These are phyloP conservation scores for Dynastes grantii DNA, from an alignment of 2,888 invertebrate genomes.

Conservation along the genomic window DNA sequence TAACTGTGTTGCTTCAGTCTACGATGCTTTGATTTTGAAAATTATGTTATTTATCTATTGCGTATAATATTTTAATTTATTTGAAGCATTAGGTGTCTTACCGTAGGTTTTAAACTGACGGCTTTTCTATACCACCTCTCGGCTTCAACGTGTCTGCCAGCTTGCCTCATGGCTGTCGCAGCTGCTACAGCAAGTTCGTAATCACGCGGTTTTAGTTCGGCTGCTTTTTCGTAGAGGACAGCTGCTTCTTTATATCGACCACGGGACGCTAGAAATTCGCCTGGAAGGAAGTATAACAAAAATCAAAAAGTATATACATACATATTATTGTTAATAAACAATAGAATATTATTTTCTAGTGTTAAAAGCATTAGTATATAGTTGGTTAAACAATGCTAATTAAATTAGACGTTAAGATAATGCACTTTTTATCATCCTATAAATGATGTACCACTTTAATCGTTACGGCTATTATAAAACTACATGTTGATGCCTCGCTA, in stretches of 20 bases:
- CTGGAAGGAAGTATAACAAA: constrained; percentile 71
- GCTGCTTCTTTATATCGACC: constrained; percentile 88
- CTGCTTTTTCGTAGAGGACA: constrained; percentile 84
- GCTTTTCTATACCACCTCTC: constrained; percentile 90
- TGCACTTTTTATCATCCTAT: too few species aligned
- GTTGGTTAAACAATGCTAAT: too few species aligned
- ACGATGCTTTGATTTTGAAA: too few species aligned
- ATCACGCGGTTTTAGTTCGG: constrained; percentile 84
- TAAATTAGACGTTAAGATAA: too few species aligned
- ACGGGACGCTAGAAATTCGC: constrained; percentile 89
- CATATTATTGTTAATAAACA: too few species aligned
- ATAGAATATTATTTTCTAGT: too few species aligned
- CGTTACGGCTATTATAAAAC: not conserved
- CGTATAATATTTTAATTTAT: too few species aligned
- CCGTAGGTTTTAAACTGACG: constrained; percentile 69
- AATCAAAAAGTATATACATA: not conserved
- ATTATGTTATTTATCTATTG: too few species aligned
- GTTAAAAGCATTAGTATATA: too few species aligned
- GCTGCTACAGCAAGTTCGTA: constrained; percentile 90
- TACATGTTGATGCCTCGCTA: not conserved
- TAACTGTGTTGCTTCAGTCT: too few species aligned
- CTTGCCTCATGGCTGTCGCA: constrained; percentile 89
- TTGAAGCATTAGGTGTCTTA: constrained; percentile 56
- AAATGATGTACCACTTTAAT: not conserved
- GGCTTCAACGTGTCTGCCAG: constrained; percentile 85